Evolutionary conservation across 1,140 invertebrate genomes (phyloP).

Genomic region (Gonatopus flavifemur): DNA sequence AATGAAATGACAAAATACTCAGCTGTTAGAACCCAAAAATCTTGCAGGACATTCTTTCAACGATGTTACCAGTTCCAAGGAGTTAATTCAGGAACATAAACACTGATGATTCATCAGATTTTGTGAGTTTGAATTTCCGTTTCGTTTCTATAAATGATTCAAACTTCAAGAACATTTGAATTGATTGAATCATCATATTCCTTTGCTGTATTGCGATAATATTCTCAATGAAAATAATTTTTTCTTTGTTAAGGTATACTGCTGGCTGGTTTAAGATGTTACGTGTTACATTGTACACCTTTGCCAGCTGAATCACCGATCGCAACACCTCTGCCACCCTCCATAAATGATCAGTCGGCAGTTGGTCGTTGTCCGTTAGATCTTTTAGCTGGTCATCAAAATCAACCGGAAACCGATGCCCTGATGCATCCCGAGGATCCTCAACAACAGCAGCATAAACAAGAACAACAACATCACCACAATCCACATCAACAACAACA

Average conservation of each 20-base stretch:
- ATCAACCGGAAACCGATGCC: conserved; percentile 46
- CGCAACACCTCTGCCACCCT: conserved; percentile 41
- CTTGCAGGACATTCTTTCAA: no score
- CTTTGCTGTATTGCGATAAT: neutral
- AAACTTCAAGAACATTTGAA: no score
- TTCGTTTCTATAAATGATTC: no score
- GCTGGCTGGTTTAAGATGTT: conserved; percentile 47
- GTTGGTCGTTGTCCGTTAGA: conserved; percentile 41
- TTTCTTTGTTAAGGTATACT: conserved; percentile 46
- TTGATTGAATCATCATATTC: neutral
- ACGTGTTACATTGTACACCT: conserved; percentile 48
- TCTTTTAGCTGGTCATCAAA: conserved; percentile 45
- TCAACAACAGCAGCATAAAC: conserved; percentile 28
- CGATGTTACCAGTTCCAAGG: no score
- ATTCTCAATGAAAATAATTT: neutral
- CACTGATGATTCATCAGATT: no score
- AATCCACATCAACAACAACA: conserved; percentile 29
- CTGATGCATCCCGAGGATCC: conserved; percentile 39
- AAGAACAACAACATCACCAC: conserved; percentile 24
- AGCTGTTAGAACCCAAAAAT: no score
- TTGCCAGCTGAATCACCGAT: conserved; percentile 45
- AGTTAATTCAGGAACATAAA: no score
- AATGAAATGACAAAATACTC: no score
- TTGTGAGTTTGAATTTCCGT: no score
- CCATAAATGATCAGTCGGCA: conserved; percentile 25